A percentile compares a stretch with the other conserved stretches of the same genome.
Evolutionary conservation across 2,797 vertebrate genomes (phyloP).

Genomic region (Delichon dasypus): DNA sequence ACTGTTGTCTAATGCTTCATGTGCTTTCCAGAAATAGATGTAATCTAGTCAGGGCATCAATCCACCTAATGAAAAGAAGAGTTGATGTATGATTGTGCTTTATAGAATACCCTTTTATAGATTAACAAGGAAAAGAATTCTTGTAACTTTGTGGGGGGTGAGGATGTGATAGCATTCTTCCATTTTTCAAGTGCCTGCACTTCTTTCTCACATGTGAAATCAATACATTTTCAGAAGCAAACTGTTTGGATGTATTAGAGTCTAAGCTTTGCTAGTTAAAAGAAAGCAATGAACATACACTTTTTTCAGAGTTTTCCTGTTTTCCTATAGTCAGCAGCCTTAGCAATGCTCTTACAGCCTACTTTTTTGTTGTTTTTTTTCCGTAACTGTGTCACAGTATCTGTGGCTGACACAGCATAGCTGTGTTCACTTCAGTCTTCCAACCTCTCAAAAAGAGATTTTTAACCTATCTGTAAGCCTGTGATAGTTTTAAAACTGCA

Average conservation of each 20-base stretch:
- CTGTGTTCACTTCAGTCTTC: neutral
- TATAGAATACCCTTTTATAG: neutral
- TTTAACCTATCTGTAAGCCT: neutral
- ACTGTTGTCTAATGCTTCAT: neutral
- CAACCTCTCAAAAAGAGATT: neutral
- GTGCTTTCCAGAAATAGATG: neutral
- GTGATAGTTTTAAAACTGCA: neutral
- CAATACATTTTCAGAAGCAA: neutral
- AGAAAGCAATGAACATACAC: neutral
- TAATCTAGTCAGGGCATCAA: neutral
- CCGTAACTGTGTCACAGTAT: neutral
- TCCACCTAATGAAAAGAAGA: neutral
- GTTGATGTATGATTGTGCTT: neutral
- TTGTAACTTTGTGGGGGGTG: neutral
- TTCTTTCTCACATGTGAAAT: neutral
- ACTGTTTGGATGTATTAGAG: neutral
- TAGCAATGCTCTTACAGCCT: neutral
- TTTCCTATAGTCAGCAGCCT: neutral
- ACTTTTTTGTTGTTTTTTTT: neutral
- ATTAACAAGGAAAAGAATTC: neutral
- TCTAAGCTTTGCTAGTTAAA: neutral
- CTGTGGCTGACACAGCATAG: neutral
- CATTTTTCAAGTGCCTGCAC: neutral
- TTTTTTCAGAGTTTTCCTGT: neutral
- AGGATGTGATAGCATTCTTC: neutral